phyloP scores from a whole-genome alignment of 2,797 vertebrate genomes.

The Sus cebifrons region DNA sequence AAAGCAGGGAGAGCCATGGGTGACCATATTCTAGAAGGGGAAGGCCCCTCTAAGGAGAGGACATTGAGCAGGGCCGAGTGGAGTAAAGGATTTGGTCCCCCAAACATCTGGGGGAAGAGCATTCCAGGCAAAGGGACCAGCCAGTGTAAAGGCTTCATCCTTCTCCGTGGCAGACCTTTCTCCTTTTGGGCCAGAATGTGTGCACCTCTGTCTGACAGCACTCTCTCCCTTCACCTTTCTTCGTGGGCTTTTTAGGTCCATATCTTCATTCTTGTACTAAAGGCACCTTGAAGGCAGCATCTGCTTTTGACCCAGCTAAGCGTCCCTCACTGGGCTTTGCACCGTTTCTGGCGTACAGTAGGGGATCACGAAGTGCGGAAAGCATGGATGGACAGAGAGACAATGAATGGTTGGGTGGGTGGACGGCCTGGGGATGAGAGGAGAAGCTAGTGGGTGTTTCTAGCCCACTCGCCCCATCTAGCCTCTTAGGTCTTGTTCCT shows the following conservation, averaged over 20 bases:
- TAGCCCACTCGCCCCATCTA: not conserved
- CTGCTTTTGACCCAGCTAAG: constrained; percentile 1
- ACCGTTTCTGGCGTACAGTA: not conserved
- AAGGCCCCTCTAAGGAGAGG: not conserved
- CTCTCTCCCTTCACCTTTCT: not conserved
- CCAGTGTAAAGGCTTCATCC: not conserved
- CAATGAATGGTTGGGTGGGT: not conserved
- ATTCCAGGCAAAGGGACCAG: not conserved
- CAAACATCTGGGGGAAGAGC: not conserved
- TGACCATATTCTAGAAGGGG: not conserved
- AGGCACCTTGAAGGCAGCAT: not conserved
- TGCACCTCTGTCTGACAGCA: not conserved
- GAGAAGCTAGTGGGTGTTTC: not conserved
- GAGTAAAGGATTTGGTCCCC: not conserved
- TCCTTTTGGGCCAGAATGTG: not conserved
- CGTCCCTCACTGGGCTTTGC: not conserved
- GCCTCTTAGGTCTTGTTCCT: not conserved
- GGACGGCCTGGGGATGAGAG: not conserved
- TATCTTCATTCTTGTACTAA: not conserved
- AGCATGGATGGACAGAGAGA: not conserved
- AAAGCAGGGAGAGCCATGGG: not conserved
- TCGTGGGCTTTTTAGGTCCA: not conserved
- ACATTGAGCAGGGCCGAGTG: not conserved
- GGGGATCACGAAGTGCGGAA: not conserved
- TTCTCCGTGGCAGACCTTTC: not conserved